These are phyloP conservation scores for Corythornis vintsioides DNA, from an alignment of 2,113 vertebrate genomes.

Conservation along the genomic window DNA sequence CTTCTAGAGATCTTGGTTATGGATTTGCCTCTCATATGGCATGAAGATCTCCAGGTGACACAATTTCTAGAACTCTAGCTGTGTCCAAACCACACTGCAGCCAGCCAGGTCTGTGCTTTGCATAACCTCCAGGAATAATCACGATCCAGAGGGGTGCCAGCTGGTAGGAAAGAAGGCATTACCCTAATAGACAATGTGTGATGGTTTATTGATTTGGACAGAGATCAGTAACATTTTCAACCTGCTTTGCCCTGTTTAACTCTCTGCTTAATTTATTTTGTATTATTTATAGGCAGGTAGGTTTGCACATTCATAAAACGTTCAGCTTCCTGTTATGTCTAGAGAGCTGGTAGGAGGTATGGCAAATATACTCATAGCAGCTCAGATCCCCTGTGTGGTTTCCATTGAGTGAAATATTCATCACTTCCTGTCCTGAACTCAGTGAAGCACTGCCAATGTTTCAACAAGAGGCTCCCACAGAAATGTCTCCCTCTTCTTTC, in stretches of 20 bases:
- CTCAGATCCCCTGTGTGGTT: slow-evolving; percentile 34
- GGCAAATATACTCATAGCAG: slow-evolving; percentile 28
- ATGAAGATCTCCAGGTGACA: background rate
- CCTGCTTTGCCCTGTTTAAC: background rate
- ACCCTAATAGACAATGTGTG: background rate
- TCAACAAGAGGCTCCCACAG: background rate
- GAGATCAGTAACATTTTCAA: slow-evolving; percentile 10
- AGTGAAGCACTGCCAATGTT: slow-evolving; percentile 7
- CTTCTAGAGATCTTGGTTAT: background rate
- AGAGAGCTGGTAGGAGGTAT: slow-evolving; percentile 39
- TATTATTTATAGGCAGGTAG: slow-evolving; percentile 48
- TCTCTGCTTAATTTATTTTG: background rate
- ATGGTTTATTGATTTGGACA: background rate
- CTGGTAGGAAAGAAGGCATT: background rate
- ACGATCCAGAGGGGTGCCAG: background rate
- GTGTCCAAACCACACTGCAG: background rate
- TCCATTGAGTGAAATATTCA: slow-evolving; percentile 48
- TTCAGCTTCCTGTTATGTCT: slow-evolving; percentile 53
- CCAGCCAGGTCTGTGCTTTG: background rate
- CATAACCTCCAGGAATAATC: background rate
- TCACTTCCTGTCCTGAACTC: slow-evolving; percentile 27
- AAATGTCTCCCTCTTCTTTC: background rate
- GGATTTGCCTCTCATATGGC: background rate
- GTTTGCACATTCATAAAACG: slow-evolving; percentile 44
- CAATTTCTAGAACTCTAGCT: background rate